Evolutionary conservation across 2,797 vertebrate species (phyloP).

Genomic region (Neopelma chrysocephalum): DNA sequence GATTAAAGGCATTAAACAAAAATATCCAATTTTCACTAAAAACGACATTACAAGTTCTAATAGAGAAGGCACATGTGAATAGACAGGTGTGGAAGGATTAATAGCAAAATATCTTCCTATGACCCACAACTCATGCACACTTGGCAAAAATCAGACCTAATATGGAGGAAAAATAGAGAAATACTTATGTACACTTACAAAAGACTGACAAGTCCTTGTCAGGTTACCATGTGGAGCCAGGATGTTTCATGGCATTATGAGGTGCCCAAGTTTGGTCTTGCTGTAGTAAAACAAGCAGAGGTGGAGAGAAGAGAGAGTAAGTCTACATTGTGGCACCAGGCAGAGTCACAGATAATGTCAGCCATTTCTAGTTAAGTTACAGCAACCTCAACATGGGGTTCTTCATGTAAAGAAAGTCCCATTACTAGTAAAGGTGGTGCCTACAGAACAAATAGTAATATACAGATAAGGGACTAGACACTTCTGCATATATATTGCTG

Average conservation of each 20-base stretch:
- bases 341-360: not conserved
- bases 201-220: not conserved
- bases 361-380: not conserved
- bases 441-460: not conserved
- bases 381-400: not conserved
- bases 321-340: not conserved
- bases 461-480: not conserved
- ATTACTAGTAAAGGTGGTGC: not conserved
- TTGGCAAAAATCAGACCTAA: not conserved
- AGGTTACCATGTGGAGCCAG: not conserved
- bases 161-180: not conserved
- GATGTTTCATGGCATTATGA: rapidly evolving
- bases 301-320: not conserved
- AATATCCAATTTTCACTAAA: not conserved
- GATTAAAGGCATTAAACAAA: not conserved
- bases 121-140: not conserved
- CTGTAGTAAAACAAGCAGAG: not conserved
- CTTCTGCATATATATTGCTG: not conserved
- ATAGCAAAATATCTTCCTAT: not conserved
- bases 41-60: not conserved
- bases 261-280: not conserved
- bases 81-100: not conserved
- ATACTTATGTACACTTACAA: not conserved
- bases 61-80: not conserved
- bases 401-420: not conserved